Percentiles rank a stretch among this genome's conserved stretches.
Conservation (phyloP, 2,113 vertebrate genomes). For the Halichoeres trimaculatus region DNA sequence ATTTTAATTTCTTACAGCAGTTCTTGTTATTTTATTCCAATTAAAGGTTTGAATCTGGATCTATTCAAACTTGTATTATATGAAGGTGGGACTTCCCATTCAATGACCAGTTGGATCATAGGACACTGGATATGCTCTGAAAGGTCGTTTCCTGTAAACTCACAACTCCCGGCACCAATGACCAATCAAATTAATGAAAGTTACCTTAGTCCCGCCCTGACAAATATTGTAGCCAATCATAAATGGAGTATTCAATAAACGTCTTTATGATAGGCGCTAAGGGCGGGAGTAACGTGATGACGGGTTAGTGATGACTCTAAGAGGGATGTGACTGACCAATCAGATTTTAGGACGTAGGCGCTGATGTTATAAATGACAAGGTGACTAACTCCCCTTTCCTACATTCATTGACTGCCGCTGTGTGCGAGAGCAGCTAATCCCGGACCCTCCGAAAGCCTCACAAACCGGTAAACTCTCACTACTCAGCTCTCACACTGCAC, state of each 20-base stretch:
- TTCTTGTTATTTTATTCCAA: too few species aligned
- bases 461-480: constrained; percentile 66
- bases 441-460: constrained; percentile 62
- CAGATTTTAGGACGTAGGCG: constrained; percentile 73
- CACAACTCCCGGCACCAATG: constrained; percentile 24
- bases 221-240: constrained; percentile 31
- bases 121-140: constrained; percentile 69
- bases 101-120: constrained; percentile 43
- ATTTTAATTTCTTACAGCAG: too few species aligned
- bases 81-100: constrained; percentile 63
- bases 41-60: too few species aligned
- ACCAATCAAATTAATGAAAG: constrained; percentile 67
- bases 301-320: constrained; percentile 13
- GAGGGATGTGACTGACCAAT: constrained; percentile 65
- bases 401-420: constrained; percentile 68
- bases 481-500: accelerated
- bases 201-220: constrained; percentile 29
- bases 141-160: constrained; percentile 40
- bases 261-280: constrained; percentile 8
- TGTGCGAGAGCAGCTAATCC: constrained; percentile 21
- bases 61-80: neutral
- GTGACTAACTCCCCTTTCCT: constrained; percentile 64
- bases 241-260: neutral
- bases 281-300: neutral
- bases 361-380: constrained; percentile 82